Conservation (phyloP, 2,113 vertebrate genomes). For the Nothocercus julius region DNA sequence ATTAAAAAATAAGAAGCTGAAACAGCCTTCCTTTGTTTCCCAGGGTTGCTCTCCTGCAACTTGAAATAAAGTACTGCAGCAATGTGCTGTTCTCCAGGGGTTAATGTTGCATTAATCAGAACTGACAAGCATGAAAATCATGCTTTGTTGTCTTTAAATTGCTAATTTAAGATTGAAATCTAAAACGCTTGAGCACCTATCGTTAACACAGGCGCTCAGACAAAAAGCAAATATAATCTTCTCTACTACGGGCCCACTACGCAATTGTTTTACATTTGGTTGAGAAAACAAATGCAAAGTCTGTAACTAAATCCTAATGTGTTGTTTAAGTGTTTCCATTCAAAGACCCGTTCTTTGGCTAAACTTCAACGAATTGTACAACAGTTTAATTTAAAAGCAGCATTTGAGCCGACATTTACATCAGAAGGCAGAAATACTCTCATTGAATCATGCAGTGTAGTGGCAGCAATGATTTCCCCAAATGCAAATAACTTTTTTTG, state of each 20-base stretch:
- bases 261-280: slow-evolving; percentile 60
- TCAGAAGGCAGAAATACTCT: slow-evolving; percentile 39
- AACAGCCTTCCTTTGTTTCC: slow-evolving; percentile 32
- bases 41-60: neutral
- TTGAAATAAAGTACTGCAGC: slow-evolving; percentile 46
- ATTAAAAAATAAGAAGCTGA: neutral
- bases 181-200: slow-evolving; percentile 64
- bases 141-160: slow-evolving; percentile 70
- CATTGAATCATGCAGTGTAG: neutral
- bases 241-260: slow-evolving; percentile 36
- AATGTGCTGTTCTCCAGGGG: slow-evolving; percentile 49
- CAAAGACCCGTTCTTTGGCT: slow-evolving; percentile 47
- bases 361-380: slow-evolving; percentile 65
- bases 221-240: slow-evolving; percentile 61
- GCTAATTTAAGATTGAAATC: slow-evolving; percentile 77
- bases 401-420: slow-evolving; percentile 55
- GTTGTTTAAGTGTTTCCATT: slow-evolving; percentile 55
- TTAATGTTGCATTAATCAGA: slow-evolving; percentile 73
- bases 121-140: slow-evolving; percentile 72
- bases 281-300: slow-evolving; percentile 71
- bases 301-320: slow-evolving; percentile 65
- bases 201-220: slow-evolving; percentile 55
- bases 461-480: neutral
- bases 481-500: neutral
- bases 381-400: slow-evolving; percentile 59